Evolutionary conservation across 2,113 vertebrate species (phyloP).

Genomic region (Atlantisia rogersi): DNA sequence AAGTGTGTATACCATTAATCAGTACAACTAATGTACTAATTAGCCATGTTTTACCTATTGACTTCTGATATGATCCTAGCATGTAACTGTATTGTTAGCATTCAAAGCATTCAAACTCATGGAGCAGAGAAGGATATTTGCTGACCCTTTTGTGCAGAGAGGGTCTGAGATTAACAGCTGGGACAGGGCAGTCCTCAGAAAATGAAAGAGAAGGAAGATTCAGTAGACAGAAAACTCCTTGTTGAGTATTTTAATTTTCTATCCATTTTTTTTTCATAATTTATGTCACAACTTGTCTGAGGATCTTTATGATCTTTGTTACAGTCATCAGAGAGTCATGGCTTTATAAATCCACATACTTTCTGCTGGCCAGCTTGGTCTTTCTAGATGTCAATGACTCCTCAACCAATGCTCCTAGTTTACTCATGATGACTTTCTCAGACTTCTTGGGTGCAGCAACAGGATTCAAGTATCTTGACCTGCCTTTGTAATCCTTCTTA

Average conservation of each 20-base stretch:
- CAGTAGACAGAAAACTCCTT: neutral
- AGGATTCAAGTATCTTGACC: neutral
- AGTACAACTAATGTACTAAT: neutral
- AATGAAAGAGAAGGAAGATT: neutral
- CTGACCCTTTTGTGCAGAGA: neutral
- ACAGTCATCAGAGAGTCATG: neutral
- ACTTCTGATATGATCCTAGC: neutral
- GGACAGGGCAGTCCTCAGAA: neutral
- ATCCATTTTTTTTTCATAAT: neutral
- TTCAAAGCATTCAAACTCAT: neutral
- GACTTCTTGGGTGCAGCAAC: neutral
- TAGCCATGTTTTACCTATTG: neutral
- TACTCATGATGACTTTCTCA: neutral
- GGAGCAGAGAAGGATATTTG: neutral
- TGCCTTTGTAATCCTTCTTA: no score
- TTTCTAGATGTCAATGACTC: neutral
- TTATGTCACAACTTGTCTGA: neutral
- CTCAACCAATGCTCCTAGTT: neutral
- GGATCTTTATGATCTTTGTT: neutral
- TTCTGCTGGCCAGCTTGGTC: neutral
- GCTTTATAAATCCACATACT: neutral
- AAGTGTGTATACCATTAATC: neutral
- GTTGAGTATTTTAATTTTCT: neutral
- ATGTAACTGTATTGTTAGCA: neutral
- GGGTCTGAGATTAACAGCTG: neutral